These are phyloP conservation scores for Tanypteryx hageni DNA, from an alignment of 2,888 invertebrate genomes.

Conservation along the genomic window DNA sequence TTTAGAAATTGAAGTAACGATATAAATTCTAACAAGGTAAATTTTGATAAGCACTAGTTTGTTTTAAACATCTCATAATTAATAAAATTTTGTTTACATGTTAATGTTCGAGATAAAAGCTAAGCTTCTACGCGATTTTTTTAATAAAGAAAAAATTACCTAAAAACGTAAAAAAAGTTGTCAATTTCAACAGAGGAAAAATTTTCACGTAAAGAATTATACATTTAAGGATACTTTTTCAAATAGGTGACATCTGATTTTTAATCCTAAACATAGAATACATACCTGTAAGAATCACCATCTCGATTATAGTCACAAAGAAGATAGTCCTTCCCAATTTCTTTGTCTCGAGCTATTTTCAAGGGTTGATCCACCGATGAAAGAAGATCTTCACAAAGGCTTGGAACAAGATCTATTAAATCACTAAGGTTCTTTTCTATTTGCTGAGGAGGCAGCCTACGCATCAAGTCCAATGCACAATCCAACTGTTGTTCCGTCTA, in stretches of 20 bases:
- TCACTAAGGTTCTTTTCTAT: constrained; percentile 99
- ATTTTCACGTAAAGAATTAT: not conserved
- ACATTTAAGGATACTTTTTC: not conserved
- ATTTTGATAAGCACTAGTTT: too few species aligned
- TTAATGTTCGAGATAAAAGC: too few species aligned
- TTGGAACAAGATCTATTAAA: constrained; percentile 97
- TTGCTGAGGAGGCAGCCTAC: constrained; percentile 98
- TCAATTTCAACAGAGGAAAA: not conserved
- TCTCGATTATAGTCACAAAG: constrained; percentile 99
- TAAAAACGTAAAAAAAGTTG: too few species aligned
- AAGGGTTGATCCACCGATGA: constrained; percentile 99
- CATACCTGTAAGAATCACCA: constrained; percentile 95
- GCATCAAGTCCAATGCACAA: constrained; percentile 99
- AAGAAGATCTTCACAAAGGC: constrained; percentile 96
- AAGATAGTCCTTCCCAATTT: constrained; percentile 96
- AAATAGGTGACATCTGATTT: not conserved
- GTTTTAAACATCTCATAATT: too few species aligned
- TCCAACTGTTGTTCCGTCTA: constrained; percentile 98
- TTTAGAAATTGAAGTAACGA: too few species aligned
- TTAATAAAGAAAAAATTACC: too few species aligned
- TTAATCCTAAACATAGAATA: constrained; percentile 53
- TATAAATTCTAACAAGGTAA: too few species aligned
- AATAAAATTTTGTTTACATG: too few species aligned
- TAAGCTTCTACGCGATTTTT: too few species aligned
- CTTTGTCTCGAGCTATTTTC: constrained; percentile 95